Conservation (phyloP, 2,888 invertebrate species). For the Protophormia terraenovae region DNA sequence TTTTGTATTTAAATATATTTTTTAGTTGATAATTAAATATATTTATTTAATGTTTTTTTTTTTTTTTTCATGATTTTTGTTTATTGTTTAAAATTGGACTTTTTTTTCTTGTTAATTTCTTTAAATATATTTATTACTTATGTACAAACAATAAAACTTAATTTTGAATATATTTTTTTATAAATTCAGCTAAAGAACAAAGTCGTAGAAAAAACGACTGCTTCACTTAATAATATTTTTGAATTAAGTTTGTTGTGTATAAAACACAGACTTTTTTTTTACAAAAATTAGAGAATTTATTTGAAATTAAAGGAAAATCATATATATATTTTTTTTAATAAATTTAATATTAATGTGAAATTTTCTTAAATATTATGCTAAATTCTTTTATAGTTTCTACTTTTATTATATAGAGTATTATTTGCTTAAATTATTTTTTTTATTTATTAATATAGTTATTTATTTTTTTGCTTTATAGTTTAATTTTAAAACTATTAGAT, state of each 20-base stretch:
- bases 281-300: too few species aligned
- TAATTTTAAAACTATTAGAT: slow-evolving; percentile 49
- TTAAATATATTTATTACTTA: background rate
- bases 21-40: background rate
- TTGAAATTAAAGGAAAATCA: too few species aligned
- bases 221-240: too few species aligned
- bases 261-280: too few species aligned
- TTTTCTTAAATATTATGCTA: background rate
- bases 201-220: too few species aligned
- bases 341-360: too few species aligned
- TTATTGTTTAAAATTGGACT: slow-evolving; percentile 68
- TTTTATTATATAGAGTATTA: background rate
- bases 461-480: background rate
- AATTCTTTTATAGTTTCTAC: slow-evolving; percentile 9
- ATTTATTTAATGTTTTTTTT: slow-evolving; percentile 71
- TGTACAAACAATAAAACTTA: background rate
- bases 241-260: too few species aligned
- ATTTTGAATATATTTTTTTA: too few species aligned
- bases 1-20: slow-evolving; percentile 29
- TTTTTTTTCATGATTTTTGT: slow-evolving; percentile 71
- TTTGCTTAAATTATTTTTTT: slow-evolving; percentile 1
- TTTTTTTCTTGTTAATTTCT: slow-evolving; percentile 51
- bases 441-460: background rate
- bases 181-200: too few species aligned
- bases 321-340: too few species aligned